Percentiles rank a stretch among this genome's conserved stretches.
phyloP scores from a whole-genome alignment of 92 coral and sea anemone species.

The Actinostola sp. region DNA sequence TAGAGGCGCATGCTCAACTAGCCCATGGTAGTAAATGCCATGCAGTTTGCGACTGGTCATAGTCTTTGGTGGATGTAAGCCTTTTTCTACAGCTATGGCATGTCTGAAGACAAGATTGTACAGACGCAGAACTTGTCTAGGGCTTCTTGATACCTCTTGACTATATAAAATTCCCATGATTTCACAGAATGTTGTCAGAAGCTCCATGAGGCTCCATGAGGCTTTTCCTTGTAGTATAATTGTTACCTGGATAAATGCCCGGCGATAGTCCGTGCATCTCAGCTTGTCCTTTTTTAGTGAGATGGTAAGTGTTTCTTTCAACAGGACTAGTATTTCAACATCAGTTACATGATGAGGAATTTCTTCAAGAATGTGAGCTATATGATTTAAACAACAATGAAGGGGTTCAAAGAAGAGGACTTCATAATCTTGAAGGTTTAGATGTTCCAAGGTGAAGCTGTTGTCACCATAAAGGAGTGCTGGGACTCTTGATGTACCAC shows the following conservation, averaged over 20 bases:
- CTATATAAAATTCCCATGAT: constrained; percentile 36
- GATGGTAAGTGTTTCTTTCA: constrained; percentile 25
- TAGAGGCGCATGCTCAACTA: constrained; percentile 50
- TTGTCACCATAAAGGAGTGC: neutral
- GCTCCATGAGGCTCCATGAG: constrained; percentile 6
- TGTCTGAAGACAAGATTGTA: constrained; percentile 37
- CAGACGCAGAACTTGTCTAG: constrained; percentile 14
- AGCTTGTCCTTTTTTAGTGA: constrained; percentile 37
- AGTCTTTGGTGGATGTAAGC: constrained; percentile 35
- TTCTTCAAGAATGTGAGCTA: constrained; percentile 10
- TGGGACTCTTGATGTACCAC: neutral
- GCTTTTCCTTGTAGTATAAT: constrained; percentile 13
- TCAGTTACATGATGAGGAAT: constrained; percentile 26
- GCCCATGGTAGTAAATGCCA: constrained; percentile 45
- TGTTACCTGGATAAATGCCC: constrained; percentile 28
- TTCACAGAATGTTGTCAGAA: constrained; percentile 38
- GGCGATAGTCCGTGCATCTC: constrained; percentile 37
- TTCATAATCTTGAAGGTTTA: constrained; percentile 25
- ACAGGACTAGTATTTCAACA: constrained; percentile 23
- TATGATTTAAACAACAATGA: constrained; percentile 11
- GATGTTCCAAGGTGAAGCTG: too few species aligned
- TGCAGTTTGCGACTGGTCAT: constrained; percentile 24
- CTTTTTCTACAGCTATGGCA: constrained; percentile 12
- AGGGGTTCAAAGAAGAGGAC: constrained; percentile 25
- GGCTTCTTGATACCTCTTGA: constrained; percentile 26